Conservation (phyloP, 1,140 invertebrate species). For the Heterodera carotae region DNA sequence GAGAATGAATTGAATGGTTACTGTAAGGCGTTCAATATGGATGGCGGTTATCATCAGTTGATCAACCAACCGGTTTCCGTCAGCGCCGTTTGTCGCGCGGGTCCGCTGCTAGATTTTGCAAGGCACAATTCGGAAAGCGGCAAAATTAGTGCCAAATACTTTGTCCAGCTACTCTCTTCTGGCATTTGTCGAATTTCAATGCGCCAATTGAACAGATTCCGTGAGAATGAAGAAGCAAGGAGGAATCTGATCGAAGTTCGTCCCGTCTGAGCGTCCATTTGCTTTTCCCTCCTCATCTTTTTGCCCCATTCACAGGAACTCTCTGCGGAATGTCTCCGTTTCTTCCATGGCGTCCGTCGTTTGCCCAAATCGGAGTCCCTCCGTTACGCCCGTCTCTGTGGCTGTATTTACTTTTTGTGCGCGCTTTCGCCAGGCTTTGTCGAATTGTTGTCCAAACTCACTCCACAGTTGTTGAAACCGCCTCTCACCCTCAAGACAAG, state of each 20-base stretch:
- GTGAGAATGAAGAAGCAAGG: constrained; percentile 12
- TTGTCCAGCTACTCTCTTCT: constrained; percentile 18
- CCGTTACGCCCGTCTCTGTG: not conserved
- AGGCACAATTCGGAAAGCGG: not conserved
- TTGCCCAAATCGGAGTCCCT: not conserved
- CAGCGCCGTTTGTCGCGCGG: not conserved
- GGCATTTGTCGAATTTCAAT: constrained; percentile 20
- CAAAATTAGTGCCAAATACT: constrained; percentile 2
- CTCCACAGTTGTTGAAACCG: not conserved
- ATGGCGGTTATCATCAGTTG: not conserved
- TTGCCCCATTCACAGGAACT: not conserved
- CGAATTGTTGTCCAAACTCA: constrained; percentile 16
- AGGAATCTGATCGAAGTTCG: constrained; percentile 11
- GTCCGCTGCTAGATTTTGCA: constrained; percentile 12
- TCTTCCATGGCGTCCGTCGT: not conserved
- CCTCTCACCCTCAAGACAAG: not conserved
- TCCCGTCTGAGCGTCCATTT: not conserved
- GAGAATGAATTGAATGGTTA: constrained; percentile 11
- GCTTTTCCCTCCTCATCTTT: too few relatives aligned
- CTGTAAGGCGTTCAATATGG: not conserved
- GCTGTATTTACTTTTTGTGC: constrained; percentile 37
- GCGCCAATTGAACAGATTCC: not conserved
- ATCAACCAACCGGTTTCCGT: not conserved
- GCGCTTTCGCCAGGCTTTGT: constrained; percentile 26
- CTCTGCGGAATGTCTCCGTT: not conserved